phyloP scores from a whole-genome alignment of 2,888 invertebrate species.

The Drosophila mimica region DNA sequence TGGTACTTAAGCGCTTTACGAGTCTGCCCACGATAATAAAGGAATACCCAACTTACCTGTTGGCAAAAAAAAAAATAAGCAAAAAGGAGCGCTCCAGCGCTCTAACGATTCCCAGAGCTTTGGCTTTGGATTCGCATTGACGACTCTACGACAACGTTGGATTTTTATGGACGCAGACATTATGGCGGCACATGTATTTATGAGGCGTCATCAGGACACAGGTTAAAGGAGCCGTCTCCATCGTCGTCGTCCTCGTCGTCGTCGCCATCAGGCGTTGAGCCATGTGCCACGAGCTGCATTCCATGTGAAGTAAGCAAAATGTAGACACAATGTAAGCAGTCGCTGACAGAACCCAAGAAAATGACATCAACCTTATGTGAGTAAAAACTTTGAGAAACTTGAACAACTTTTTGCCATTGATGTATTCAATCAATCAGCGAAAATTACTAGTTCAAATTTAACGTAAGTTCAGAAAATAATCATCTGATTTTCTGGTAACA shows the following conservation, averaged over 20 bases:
- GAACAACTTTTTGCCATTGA: neutral
- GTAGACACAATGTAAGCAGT: conserved; percentile 44
- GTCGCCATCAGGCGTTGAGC: neutral
- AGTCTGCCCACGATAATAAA: conserved; percentile 65
- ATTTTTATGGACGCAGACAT: conserved; percentile 57
- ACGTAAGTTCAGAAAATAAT: neutral
- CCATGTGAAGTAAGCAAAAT: conserved; percentile 31
- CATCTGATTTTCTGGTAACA: neutral
- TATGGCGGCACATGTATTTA: conserved; percentile 56
- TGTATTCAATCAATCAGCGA: neutral
- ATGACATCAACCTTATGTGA: conserved; percentile 17
- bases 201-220: conserved; percentile 46
- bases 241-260: neutral
- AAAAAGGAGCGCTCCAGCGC: neutral
- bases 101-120: conserved; percentile 42
- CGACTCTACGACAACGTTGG: conserved; percentile 40
- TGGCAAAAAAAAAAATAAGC: neutral
- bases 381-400: neutral
- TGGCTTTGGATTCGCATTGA: conserved; percentile 42
- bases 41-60: conserved; percentile 46
- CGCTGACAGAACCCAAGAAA: conserved; percentile 7
- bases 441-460: neutral
- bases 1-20: conserved; percentile 69
- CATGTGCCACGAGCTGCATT: conserved; percentile 33
- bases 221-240: conserved; percentile 11